These are phyloP conservation scores for Heliocidaris tuberculata DNA, from an alignment of 35 echinoderm and acorn worm genomes.

Conservation along the genomic window DNA sequence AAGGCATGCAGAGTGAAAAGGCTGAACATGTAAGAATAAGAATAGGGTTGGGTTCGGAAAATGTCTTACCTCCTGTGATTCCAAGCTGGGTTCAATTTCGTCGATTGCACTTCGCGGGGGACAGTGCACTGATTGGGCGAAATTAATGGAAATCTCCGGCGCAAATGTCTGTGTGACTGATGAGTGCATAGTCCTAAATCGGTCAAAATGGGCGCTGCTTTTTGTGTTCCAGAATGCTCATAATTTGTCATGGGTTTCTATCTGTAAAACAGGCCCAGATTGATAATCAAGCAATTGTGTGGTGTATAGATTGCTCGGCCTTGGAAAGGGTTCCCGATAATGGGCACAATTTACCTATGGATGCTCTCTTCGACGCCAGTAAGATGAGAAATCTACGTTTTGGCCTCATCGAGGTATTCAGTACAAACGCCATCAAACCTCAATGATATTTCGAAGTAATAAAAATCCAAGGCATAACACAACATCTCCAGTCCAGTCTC, in stretches of 20 bases:
- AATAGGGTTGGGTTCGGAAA: background rate
- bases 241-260: background rate
- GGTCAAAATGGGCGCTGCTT: constrained; percentile 1
- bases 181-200: constrained; percentile 1
- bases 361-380: background rate
- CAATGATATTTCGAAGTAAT: background rate
- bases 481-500: background rate
- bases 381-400: background rate
- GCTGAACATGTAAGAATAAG: background rate
- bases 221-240: background rate
- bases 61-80: background rate
- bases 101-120: constrained; percentile 20
- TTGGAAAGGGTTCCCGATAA: background rate
- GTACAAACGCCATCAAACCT: background rate
- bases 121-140: constrained; percentile 23
- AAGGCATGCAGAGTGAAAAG: background rate
- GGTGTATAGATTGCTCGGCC: constrained; percentile 1
- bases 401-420: background rate
- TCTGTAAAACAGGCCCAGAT: background rate
- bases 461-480: background rate
- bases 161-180: constrained; percentile 25
- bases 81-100: background rate
- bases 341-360: background rate
- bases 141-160: constrained; percentile 44
- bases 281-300: constrained; percentile 13